Evolutionary conservation across 2,888 invertebrate genomes (phyloP).

Genomic region (Epistrophella euchroma): DNA sequence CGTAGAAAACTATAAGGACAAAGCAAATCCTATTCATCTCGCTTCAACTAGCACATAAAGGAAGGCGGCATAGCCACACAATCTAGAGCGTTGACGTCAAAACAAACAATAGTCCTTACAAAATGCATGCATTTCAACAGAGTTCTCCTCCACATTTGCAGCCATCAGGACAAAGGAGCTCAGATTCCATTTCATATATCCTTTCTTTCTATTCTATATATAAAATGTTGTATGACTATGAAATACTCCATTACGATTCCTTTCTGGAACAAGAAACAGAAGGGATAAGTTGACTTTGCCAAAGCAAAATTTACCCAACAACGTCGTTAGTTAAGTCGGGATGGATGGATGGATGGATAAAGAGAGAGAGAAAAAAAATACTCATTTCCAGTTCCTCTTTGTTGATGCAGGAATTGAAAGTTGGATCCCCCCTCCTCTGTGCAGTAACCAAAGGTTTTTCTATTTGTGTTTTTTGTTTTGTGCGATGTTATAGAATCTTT

Average conservation of each 20-base stretch:
- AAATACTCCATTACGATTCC: constrained; percentile 39
- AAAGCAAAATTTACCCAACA: constrained; percentile 45
- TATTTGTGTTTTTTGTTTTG: constrained; percentile 18
- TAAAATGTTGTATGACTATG: constrained; percentile 9
- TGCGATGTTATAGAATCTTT: constrained; percentile 39
- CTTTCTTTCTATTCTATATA: background rate
- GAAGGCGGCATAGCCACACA: constrained; percentile 41
- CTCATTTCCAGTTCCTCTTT: constrained; percentile 55
- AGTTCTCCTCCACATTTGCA: constrained; percentile 56
- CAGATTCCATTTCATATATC: constrained; percentile 50
- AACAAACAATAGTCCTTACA: constrained; percentile 64
- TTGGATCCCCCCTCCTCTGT: constrained; percentile 4
- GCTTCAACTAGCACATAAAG: constrained; percentile 50
- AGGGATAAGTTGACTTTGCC: constrained; percentile 66
- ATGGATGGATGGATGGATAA: constrained; percentile 1
- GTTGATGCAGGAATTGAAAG: constrained; percentile 56
- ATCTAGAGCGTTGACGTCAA: constrained; percentile 66
- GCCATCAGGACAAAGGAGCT: constrained; percentile 47
- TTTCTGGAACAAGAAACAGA: constrained; percentile 47
- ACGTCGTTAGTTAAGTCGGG: constrained; percentile 13
- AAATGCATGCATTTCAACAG: constrained; percentile 65
- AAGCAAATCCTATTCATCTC: constrained; percentile 65
- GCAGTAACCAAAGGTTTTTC: constrained; percentile 37
- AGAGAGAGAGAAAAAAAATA: constrained; percentile 15
- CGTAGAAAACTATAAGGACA: constrained; percentile 45